Percentiles rank a stretch among this genome's conserved stretches.
Conservation (phyloP, 1,140 invertebrate species). For the Conus ventricosus region DNA sequence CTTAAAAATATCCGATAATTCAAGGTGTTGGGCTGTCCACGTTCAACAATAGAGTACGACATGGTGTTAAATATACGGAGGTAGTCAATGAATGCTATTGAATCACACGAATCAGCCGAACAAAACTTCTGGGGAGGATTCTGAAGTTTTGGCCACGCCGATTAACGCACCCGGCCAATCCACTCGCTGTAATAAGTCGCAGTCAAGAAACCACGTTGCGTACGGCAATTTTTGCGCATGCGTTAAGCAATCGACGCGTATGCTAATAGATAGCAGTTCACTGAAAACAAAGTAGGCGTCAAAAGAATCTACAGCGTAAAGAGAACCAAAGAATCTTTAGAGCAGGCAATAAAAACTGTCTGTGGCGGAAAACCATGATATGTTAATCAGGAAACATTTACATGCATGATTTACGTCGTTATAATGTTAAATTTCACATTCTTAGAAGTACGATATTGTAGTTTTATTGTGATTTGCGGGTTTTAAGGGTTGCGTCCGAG, state of each 20-base stretch:
- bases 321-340: no score
- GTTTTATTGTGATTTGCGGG: no score
- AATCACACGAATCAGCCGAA: background rate
- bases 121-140: background rate
- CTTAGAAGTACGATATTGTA: no score
- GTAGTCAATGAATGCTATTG: background rate
- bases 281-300: no score
- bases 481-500: no score
- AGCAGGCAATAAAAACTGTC: no score
- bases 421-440: no score
- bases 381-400: no score
- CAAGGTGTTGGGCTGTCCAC: conserved; percentile 85
- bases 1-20: conserved; percentile 82
- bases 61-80: conserved; percentile 45
- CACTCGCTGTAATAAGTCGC: background rate
- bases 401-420: no score
- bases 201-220: background rate
- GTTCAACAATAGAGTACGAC: conserved; percentile 83
- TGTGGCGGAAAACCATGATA: no score
- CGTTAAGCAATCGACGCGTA: background rate
- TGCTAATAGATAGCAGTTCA: no score
- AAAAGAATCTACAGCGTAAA: no score
- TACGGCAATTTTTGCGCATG: background rate
- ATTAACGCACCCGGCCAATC: background rate
- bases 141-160: background rate